Base-by-base conservation (phyloP, 2,888 invertebrate species). In the Elmis aenea region DNA sequence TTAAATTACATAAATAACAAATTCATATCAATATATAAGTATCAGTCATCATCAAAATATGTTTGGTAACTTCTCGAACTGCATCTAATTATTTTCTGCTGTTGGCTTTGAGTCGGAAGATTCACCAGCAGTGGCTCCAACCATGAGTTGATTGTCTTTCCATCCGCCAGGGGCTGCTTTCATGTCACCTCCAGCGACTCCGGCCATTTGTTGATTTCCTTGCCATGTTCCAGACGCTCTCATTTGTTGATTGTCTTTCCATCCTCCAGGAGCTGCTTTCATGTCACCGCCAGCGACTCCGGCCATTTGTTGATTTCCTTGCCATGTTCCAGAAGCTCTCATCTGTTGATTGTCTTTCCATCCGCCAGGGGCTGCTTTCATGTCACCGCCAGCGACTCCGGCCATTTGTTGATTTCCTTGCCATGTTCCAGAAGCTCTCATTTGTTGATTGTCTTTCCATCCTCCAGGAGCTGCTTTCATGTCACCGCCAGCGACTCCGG, bases 331-430 rank as follows among this genome's bases (percentile, higher is more conserved):
- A 1, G 16, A 3, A 13, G n/a, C 15, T 13, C 42, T 33, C 9
- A 33, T 29, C 5, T 14, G 5, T 26, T 20, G 24, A 8, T 41
- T 31, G 6, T 16, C 25, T 8, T 42, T 26, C 46, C 46, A 46
- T 13, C 37, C 37, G 3, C 44, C 38, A 4, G 45, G 5, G n/a
- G 42, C 38, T 9, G 26, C 28, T 6, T 14, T 15, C 16, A 20
- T 22, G n/a, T 27, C 25, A 3, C 6, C 11, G 3, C 26, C 12
- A n/a, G 13, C 22, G 8, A 18, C 22, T 29, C 30, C 24, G 22
- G 25, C 36, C 4, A 5, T 18, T 5, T 6, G 5, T 18, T 18
- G 18, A 6, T 18, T 22, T 6, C 8, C 18, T 14, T 38, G 11
- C 38, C 33, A 33, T 21, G 25, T 26, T 18, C 33, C 25, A 10